Conservation (phyloP, 2,888 invertebrate species). For the Allolobophora icterica region DNA sequence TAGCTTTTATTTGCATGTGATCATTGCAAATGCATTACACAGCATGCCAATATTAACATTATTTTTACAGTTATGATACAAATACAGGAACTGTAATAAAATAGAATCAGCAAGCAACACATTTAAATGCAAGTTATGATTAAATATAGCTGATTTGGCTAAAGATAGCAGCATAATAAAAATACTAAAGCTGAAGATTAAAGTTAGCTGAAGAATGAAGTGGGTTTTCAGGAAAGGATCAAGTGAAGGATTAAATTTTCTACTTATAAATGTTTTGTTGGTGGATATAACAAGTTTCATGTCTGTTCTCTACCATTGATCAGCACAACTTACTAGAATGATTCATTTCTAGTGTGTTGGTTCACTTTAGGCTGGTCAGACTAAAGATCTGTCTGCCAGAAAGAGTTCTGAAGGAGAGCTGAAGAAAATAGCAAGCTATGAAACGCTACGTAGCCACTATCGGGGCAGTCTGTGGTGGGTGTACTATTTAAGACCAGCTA, state of each 20-base stretch:
- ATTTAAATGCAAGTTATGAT: neutral
- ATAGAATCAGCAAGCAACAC: neutral
- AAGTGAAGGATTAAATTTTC: neutral
- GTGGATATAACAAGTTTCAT: too few species aligned
- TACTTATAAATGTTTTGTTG: neutral
- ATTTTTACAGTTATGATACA: neutral
- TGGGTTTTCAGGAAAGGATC: neutral
- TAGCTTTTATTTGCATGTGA: neutral
- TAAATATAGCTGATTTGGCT: too few species aligned
- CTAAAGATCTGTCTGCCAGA: neutral
- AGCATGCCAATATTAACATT: neutral
- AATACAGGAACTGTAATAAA: neutral
- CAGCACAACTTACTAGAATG: neutral
- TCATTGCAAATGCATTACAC: neutral
- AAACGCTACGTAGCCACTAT: neutral
- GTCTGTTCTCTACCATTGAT: neutral
- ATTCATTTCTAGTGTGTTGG: neutral
- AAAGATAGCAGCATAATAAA: too few species aligned
- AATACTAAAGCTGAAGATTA: too few species aligned
- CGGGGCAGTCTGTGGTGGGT: neutral
- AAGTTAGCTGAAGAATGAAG: neutral
- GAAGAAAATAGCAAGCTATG: neutral
- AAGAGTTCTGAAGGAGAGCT: neutral
- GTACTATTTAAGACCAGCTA: neutral
- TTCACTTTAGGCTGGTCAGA: neutral